Base-by-base conservation (phyloP, 2,888 invertebrate genomes). In the Ormyrus pomaceus region DNA sequence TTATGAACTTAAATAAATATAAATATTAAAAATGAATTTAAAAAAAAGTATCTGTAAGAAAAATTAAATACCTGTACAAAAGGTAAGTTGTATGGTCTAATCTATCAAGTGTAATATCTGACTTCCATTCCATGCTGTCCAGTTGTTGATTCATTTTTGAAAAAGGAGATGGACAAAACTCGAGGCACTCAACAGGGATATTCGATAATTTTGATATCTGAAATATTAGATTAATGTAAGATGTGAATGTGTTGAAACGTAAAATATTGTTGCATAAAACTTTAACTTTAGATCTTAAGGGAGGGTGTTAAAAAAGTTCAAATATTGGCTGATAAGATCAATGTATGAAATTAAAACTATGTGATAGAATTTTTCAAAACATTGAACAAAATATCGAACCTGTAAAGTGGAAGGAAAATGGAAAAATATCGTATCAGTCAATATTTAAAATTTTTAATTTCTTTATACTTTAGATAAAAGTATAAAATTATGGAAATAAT, bases 101-200 rank as follows among this genome's bases (percentile, higher is more conserved):
- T 83, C 92, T 92, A 55, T 93, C 87, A 48, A 93, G 93, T 91
- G 93, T 93, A 59, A 80, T 77, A 84, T 92, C 92, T 75, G 93
- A 92, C 68, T 93, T 86, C 7, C 92, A 83, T 94, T 93, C 87
- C 94, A 92, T 19, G n/a, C 69, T 87, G 94, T 94, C 90, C 93
- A 93, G 2, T 95, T 19, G 94, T 86, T 94, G 94, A 34, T n/a
- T n/a, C 1, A 74, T 92, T 91, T 72, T 91, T 91, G 19, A 19
- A 78, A 92, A 92, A 84, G 92, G 92, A 11, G 92, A 91, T 90
- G 93, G 93, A 71, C 93, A 93, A 86, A 95, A 92, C 82, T 94
- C 94, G 59, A 96, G 89, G 86, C 93, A 90, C 80, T 95, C 94
- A 71, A 91, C 89, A 10, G 93, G 92, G 82, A 96, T 94, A 74